Percentiles rank a stretch among this genome's conserved stretches.
phyloP scores from a whole-genome alignment of 23 tunicate genomes.

The Ascidia mentula region DNA sequence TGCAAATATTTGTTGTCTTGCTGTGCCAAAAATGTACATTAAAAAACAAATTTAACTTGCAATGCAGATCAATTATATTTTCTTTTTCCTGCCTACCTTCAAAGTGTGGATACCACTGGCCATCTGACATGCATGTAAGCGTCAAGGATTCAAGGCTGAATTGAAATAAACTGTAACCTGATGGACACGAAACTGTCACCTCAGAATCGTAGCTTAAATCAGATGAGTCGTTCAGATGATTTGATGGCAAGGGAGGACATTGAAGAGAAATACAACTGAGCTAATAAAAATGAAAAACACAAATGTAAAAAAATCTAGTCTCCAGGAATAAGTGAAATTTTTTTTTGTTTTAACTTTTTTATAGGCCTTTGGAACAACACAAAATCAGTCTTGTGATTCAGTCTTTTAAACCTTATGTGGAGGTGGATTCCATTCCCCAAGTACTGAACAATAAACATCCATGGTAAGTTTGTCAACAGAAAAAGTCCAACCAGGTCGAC shows the following conservation, averaged over 20 bases:
- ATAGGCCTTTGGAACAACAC: neutral
- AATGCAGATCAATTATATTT: too few relatives aligned
- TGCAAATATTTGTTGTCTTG: too few relatives aligned
- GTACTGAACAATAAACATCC: constrained; percentile 9
- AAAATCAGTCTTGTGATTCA: neutral
- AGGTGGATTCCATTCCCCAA: constrained; percentile 43
- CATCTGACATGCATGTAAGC: constrained; percentile 22
- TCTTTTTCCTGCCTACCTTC: too few relatives aligned
- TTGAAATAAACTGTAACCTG: constrained; percentile 15
- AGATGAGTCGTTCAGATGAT: constrained; percentile 21
- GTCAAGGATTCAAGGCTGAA: neutral
- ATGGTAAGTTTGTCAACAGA: neutral
- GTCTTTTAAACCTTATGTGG: constrained; percentile 24
- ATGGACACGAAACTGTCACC: constrained; percentile 23
- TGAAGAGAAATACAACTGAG: neutral
- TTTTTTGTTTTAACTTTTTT: neutral
- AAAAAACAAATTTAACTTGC: too few relatives aligned
- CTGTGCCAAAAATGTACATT: too few relatives aligned
- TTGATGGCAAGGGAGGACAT: constrained; percentile 25
- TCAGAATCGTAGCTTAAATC: neutral
- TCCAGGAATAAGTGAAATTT: neutral
- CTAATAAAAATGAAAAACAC: neutral
- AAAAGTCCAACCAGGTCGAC: constrained; percentile 30
- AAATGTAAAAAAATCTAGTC: neutral
- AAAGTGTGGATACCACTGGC: constrained; percentile 17